Percentiles rank a stretch among this genome's conserved stretches.
Conservation (phyloP, 2,113 vertebrate genomes). For the Callipepla californica region DNA sequence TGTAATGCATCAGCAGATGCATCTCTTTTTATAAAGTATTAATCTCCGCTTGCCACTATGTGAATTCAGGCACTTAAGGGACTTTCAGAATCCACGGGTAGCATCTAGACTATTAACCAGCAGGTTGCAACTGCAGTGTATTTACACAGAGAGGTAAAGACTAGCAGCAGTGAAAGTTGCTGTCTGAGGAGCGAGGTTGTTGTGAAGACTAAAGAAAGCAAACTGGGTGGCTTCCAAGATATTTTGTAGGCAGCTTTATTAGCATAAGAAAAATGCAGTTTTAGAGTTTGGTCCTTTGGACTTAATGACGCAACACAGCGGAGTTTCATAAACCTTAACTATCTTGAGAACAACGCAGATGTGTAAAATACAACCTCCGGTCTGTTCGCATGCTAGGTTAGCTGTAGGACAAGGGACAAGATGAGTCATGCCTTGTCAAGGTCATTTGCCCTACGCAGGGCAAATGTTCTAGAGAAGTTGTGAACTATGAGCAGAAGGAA, state of each 20-base stretch:
- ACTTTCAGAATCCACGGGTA: not conserved
- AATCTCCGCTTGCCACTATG: not conserved
- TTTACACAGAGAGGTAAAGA: not conserved
- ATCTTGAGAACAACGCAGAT: not conserved
- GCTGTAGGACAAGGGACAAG: not conserved
- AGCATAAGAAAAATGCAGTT: not conserved
- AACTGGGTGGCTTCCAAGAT: not conserved
- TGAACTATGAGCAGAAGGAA: not conserved
- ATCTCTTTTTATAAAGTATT: not conserved
- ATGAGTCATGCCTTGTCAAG: slow-evolving; percentile 63
- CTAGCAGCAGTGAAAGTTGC: not conserved
- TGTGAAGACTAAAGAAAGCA: not conserved
- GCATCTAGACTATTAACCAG: not conserved
- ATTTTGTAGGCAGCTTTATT: not conserved
- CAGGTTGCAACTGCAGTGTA: not conserved
- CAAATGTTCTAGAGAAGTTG: not conserved
- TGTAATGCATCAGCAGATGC: slow-evolving; percentile 50
- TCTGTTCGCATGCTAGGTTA: not conserved
- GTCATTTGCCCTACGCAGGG: slow-evolving; percentile 27
- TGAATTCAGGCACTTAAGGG: not conserved
- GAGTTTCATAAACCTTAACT: not conserved
- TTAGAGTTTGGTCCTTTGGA: not conserved
- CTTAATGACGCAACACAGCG: not conserved
- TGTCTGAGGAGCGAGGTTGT: not conserved
- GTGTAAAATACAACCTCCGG: not conserved